A percentile compares a stretch with the other conserved stretches of the same genome.
Evolutionary conservation across 2,113 vertebrate species (phyloP).

Genomic region (Xenopus borealis): DNA sequence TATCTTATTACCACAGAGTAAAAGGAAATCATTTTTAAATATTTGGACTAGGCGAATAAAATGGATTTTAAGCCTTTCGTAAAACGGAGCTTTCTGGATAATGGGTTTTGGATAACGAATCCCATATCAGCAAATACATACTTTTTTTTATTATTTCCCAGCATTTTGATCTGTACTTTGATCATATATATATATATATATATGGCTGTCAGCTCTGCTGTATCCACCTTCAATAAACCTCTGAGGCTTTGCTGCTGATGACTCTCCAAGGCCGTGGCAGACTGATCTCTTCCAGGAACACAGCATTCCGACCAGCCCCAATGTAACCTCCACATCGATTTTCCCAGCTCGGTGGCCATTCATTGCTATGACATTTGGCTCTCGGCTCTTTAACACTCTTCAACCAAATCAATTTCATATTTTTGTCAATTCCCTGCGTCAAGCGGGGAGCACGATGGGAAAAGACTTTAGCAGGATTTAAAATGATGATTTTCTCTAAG

Average conservation of each 20-base stretch:
- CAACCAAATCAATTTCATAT: conserved; percentile 99
- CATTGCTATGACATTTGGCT: conserved; percentile 98
- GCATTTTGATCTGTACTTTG: too few relatives aligned
- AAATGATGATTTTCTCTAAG: conserved; percentile 71
- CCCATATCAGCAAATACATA: too few relatives aligned
- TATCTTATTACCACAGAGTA: too few relatives aligned
- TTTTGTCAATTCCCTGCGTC: conserved; percentile 88
- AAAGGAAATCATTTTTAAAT: too few relatives aligned
- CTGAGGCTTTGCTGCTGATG: conserved; percentile 85
- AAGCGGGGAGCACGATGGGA: conserved; percentile 80
- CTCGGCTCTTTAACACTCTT: conserved; percentile 97
- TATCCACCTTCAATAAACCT: conserved; percentile 82
- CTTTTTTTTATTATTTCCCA: too few relatives aligned
- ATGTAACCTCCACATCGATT: conserved; percentile 96
- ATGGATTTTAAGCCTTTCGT: too few relatives aligned
- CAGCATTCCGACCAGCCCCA: conserved; percentile 81
- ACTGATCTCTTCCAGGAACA: conserved; percentile 88
- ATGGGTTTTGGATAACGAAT: too few relatives aligned
- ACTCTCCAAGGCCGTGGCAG: conserved; percentile 76
- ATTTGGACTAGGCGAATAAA: too few relatives aligned
- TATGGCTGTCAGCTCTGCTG: conserved; percentile 75
- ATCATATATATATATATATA: too few relatives aligned
- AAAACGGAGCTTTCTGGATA: too few relatives aligned
- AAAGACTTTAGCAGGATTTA: conserved; percentile 82
- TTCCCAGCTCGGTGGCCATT: conserved; percentile 89